Evolutionary conservation across 2,113 vertebrate genomes (phyloP), one percentile per base, ranked within the genome.

Genomic region (Corydoras sp.): DNA sequence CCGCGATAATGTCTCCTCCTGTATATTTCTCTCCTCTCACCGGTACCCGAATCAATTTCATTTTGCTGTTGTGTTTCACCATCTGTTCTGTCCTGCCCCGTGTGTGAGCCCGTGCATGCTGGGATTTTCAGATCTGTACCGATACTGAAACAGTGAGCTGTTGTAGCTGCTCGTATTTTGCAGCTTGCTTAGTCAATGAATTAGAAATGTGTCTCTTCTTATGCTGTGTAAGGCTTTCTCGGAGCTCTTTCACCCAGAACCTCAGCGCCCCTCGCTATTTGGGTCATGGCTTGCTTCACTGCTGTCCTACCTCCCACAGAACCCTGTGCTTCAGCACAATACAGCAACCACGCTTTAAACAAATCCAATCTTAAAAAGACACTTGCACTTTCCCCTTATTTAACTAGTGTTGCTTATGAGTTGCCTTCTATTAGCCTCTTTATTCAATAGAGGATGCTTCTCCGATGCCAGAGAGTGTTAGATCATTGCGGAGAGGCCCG

Each of bases 371-470:
- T 62, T 15, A 61, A 31, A 66, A 70, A 50, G 65, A 66, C 65
- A 72, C 69, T 56, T 68, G 64, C 74, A 70, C 74, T 79, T 58
- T 29, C 53, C 48, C 74, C 74, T 77, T 75, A 81, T 81, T 79
- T 78, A 72, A 76, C 83, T 81, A 78, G 66, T 68, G 69, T 76
- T 74, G 64, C 72, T 69, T 78, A 76, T 55, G 54, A 79, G 82
- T 76, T 75, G 76, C 69, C 65, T 81, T 78, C 62, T 79, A 75
- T 77, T 70, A 73, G 35, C 73, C 78, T 77, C 80, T 82, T 82
- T 84, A 81, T 80, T 84, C 71, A 74, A 78, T 67, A 69, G 81
- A 80, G 71, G 74, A 79, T 80, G 77, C 79, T 83, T 79, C 76
- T 81, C 77, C 58, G 68, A 81, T 77, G 82, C 82, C 73, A 66